phyloP scores from a whole-genome alignment of 2,888 invertebrate genomes.

The Tipula confusa region DNA sequence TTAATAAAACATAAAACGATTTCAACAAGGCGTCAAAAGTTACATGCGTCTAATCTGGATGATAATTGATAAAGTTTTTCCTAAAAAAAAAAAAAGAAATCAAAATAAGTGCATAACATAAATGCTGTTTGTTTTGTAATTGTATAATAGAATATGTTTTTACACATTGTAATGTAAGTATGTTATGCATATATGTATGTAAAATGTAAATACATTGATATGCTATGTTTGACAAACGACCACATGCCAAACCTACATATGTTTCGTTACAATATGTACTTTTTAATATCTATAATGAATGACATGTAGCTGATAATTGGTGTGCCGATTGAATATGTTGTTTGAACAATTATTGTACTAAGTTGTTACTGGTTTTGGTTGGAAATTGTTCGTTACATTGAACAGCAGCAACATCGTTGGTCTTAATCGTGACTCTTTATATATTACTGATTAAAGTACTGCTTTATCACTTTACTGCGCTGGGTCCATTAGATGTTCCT shows the following conservation, averaged over 20 bases:
- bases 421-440: too few species aligned
- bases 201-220: background rate
- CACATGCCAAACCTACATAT: background rate
- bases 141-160: slow-evolving; percentile 4
- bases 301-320: background rate
- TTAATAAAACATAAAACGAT: background rate
- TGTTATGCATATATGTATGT: background rate
- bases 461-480: too few species aligned
- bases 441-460: too few species aligned
- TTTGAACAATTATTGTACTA: too few species aligned
- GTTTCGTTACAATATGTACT: background rate
- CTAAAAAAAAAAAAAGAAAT: background rate
- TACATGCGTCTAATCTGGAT: background rate
- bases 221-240: background rate
- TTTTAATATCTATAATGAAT: background rate
- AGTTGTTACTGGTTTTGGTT: too few species aligned
- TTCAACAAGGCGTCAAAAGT: background rate
- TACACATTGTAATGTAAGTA: background rate
- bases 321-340: background rate
- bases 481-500: too few species aligned
- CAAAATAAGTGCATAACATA: background rate
- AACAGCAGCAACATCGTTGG: too few species aligned
- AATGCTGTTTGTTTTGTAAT: background rate
- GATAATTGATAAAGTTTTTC: background rate
- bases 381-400: too few species aligned